Evolutionary conservation across 2,888 invertebrate genomes (phyloP).

Genomic region (Zaprionus obscuricornis): DNA sequence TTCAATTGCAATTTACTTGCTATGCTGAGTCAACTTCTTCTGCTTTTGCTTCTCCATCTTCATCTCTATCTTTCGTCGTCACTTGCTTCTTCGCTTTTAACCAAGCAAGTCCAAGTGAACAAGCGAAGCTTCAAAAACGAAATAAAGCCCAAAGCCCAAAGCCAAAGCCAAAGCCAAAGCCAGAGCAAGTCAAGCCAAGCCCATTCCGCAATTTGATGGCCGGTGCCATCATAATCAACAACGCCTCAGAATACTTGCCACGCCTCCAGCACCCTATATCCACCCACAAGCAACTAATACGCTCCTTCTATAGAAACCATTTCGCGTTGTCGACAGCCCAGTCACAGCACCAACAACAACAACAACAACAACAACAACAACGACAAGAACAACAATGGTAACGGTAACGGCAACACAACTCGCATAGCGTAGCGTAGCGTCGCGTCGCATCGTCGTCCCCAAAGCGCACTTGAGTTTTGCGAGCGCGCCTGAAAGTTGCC

Average conservation of each 20-base stretch:
- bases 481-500: conserved; percentile 70
- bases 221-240: conserved; percentile 76
- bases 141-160: no score
- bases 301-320: neutral
- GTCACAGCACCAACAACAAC: no score
- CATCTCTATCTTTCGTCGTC: no score
- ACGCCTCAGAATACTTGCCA: conserved; percentile 42
- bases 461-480: conserved; percentile 75
- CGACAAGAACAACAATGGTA: conserved; percentile 20
- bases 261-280: neutral
- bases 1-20: conserved; percentile 31
- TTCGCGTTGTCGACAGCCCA: conserved; percentile 6
- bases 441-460: conserved; percentile 65
- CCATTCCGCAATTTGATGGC: conserved; percentile 55
- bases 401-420: no score
- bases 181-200: conserved; percentile 24
- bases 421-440: no score
- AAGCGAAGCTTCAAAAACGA: conserved; percentile 12
- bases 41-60: no score
- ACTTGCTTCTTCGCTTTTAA: no score
- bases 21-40: conserved; percentile 23
- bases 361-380: conserved; percentile 24
- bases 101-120: conserved; percentile 12
- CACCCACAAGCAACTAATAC: neutral
- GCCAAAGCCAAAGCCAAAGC: conserved; percentile 14